Conservation (phyloP, 2,888 invertebrate species). For the Calameuta idolon region DNA sequence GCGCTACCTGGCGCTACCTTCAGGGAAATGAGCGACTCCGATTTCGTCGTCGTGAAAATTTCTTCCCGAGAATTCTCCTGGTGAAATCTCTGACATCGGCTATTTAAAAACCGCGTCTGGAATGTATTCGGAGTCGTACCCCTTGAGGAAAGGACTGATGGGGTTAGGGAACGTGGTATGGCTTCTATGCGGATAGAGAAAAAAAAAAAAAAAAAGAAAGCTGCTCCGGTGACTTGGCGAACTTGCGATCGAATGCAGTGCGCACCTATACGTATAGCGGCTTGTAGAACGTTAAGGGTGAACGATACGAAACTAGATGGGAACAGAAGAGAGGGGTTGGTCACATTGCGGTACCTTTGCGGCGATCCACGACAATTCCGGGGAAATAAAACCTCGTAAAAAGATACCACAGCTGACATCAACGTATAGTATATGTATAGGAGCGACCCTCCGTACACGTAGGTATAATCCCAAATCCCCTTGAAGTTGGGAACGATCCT, state of each 20-base stretch:
- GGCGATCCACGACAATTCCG: constrained; percentile 17
- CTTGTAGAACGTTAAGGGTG: background rate
- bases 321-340: background rate
- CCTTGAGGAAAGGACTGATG: background rate
- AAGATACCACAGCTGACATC: constrained; percentile 13
- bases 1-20: background rate
- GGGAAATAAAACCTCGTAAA: constrained; percentile 35
- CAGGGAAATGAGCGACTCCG: background rate
- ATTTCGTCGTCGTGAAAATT: background rate
- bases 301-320: background rate
- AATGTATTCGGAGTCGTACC: background rate
- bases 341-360: constrained; percentile 30
- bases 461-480: background rate
- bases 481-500: background rate
- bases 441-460: background rate
- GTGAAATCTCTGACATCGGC: background rate
- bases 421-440: background rate
- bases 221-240: background rate
- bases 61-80: background rate
- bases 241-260: background rate
- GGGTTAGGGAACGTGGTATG: background rate
- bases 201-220: background rate
- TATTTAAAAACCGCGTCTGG: background rate
- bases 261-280: background rate
- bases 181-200: background rate